A percentile compares a stretch with the other conserved stretches of the same genome.
These are phyloP conservation scores for Ormia ochracea DNA, from an alignment of 2,888 invertebrate species.

Conservation along the genomic window DNA sequence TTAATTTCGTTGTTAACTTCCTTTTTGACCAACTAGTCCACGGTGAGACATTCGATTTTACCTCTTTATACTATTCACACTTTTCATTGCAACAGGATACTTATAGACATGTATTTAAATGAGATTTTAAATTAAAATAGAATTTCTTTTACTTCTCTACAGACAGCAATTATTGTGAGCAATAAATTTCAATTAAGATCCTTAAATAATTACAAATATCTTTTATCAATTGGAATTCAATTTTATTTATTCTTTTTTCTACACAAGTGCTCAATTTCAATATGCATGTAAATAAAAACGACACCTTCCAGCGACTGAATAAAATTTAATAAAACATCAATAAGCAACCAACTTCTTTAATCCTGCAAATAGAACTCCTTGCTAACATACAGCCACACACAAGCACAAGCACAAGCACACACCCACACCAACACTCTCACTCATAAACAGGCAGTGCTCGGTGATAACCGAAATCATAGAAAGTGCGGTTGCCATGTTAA, in stretches of 20 bases:
- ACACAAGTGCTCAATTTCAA: conserved; percentile 30
- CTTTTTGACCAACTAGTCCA: too few species aligned
- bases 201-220: conserved; percentile 57
- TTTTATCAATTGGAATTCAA: conserved; percentile 58
- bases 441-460: too few species aligned
- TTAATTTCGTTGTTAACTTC: too few species aligned
- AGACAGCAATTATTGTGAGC: background rate
- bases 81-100: too few species aligned
- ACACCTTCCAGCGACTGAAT: conserved; percentile 44
- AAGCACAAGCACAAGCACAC: too few species aligned
- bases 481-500: conserved; percentile 52
- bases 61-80: too few species aligned
- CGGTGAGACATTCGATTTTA: too few species aligned
- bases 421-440: too few species aligned
- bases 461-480: background rate
- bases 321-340: conserved; percentile 58
- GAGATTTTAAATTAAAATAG: background rate
- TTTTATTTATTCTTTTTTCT: conserved; percentile 22
- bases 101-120: too few species aligned
- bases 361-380: conserved; percentile 37
- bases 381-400: background rate
- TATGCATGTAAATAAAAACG: conserved; percentile 34
- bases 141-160: conserved; percentile 3
- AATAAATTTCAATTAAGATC: conserved; percentile 61
- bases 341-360: conserved; percentile 30